These are phyloP conservation scores for Actinostola sp. DNA, from an alignment of 92 coral and sea anemone species.

Conservation along the genomic window DNA sequence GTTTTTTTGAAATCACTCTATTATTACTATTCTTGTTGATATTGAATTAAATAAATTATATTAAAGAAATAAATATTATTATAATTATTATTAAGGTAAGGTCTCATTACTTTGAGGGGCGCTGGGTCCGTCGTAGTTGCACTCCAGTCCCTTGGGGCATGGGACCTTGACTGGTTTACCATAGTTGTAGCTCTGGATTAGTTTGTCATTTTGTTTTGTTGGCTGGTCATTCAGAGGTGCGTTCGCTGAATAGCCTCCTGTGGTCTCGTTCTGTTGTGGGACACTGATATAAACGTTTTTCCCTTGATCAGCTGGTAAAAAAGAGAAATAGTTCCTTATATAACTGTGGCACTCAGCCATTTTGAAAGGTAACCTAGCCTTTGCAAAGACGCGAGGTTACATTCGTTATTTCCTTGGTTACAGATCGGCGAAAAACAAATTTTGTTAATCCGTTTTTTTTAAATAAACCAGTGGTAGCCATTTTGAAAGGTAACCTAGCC, in stretches of 20 bases:
- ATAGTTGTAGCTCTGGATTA: conserved; percentile 2
- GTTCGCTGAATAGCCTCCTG: not conserved
- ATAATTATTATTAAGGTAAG: not conserved
- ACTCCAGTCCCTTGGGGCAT: conserved; percentile 26
- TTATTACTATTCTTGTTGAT: too few relatives aligned
- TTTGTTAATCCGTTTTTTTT: too few relatives aligned
- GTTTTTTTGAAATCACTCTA: too few relatives aligned
- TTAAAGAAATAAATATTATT: not conserved
- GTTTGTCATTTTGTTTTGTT: conserved; percentile 9
- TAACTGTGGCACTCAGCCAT: too few relatives aligned
- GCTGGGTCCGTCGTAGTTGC: conserved; percentile 26
- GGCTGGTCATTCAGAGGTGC: conserved; percentile 9
- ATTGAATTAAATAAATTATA: too few relatives aligned
- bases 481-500: too few relatives aligned
- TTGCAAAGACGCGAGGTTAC: too few relatives aligned
- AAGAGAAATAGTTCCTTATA: not conserved
- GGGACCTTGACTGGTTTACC: conserved; percentile 15
- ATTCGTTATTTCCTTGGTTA: too few relatives aligned
- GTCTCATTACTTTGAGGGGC: conserved; percentile 28
- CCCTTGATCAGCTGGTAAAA: conserved; percentile 24
- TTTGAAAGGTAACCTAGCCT: too few relatives aligned
- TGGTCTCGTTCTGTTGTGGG: conserved; percentile 6
- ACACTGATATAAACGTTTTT: conserved; percentile 37
- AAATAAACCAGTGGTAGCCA: too few relatives aligned
- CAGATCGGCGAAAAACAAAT: too few relatives aligned